These are phyloP conservation scores for Morinoia aosen DNA, from an alignment of 2,888 invertebrate genomes.

Conservation along the genomic window DNA sequence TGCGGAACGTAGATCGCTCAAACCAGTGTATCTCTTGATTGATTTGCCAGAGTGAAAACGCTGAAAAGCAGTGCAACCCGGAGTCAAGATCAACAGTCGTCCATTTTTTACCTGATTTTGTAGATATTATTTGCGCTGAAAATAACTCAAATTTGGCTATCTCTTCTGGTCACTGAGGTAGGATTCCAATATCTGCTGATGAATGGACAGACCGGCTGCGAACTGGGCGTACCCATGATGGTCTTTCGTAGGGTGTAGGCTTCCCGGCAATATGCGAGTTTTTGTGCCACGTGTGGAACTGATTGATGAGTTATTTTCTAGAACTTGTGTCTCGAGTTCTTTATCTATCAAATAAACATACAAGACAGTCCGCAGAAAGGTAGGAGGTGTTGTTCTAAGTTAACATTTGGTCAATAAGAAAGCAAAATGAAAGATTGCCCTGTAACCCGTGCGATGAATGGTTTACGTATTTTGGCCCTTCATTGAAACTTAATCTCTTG, in stretches of 20 bases:
- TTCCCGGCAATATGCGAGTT: background rate
- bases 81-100: background rate
- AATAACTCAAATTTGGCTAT: background rate
- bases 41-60: background rate
- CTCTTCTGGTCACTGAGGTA: background rate
- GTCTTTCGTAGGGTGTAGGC: background rate
- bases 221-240: background rate
- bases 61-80: background rate
- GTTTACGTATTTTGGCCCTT: background rate
- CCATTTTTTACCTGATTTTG: background rate
- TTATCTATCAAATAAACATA: background rate
- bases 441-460: background rate
- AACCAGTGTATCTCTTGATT: background rate
- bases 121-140: background rate
- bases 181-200: background rate
- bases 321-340: background rate
- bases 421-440: background rate
- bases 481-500: background rate
- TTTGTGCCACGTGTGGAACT: background rate
- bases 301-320: background rate
- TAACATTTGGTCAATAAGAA: background rate
- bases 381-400: background rate
- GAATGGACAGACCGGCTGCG: background rate
- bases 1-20: background rate
- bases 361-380: background rate